phyloP scores from a whole-genome alignment of 2,797 vertebrate genomes.

The Manis pentadactyla region DNA sequence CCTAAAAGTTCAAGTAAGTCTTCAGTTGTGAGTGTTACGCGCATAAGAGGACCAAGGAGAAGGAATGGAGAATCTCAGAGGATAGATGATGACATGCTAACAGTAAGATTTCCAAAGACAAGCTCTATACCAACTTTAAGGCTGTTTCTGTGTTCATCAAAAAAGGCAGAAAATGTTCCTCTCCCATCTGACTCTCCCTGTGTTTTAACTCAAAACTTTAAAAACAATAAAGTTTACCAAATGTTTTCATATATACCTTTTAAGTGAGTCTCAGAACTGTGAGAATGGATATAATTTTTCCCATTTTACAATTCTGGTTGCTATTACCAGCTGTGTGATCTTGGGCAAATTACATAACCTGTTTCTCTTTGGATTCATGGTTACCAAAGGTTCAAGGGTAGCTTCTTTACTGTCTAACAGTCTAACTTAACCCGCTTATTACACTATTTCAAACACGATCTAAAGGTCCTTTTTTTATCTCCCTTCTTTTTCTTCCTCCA shows the following conservation, averaged over 20 bases:
- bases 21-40: not conserved
- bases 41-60: no score
- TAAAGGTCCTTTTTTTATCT: no score
- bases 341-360: not conserved
- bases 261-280: not conserved
- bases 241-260: not conserved
- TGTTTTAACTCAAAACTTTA: not conserved
- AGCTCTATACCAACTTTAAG: not conserved
- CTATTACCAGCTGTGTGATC: not conserved
- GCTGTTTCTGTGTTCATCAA: not conserved
- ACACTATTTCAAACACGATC: no score
- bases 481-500: no score
- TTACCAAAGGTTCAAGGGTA: no score
- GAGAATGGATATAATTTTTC: not conserved
- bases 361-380: not conserved
- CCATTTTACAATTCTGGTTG: not conserved
- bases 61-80: fast-evolving
- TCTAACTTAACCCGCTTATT: no score
- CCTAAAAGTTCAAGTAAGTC: not conserved
- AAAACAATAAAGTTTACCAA: not conserved
- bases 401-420: no score
- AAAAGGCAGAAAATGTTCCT: not conserved
- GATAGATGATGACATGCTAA: not conserved
- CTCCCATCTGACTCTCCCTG: no score
- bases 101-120: not conserved